Conservation (phyloP, 37 sponge, comb jelly and placozoan genomes). For the Aplysina aerophoba region DNA sequence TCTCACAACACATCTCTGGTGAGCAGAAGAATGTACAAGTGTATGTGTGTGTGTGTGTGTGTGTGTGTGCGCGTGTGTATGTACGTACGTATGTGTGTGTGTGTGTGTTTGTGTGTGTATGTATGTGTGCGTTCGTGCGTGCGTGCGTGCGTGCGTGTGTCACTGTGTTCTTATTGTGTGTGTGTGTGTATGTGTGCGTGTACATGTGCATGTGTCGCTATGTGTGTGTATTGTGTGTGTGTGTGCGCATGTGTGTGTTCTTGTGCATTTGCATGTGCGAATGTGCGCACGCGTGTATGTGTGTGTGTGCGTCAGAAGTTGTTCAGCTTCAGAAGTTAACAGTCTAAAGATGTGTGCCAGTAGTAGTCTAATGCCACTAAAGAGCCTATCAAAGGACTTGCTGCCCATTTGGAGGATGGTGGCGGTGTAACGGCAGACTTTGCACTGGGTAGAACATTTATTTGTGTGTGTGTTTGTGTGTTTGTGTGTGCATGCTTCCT, state of each 20-base stretch:
- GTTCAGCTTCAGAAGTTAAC: too few species aligned
- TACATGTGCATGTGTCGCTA: not conserved
- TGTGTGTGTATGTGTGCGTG: not conserved
- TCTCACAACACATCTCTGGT: conserved; percentile 56
- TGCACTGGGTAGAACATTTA: too few species aligned
- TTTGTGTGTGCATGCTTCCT: too few species aligned
- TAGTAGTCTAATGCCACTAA: too few species aligned
- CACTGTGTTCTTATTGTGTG: not conserved
- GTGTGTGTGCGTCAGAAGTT: conserved; percentile 30
- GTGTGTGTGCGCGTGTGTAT: not conserved
- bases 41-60: not conserved
- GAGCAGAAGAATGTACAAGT: not conserved
- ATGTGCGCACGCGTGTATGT: conserved; percentile 7
- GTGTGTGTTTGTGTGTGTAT: conserved; percentile 26
- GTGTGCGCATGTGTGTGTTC: conserved; percentile 19
- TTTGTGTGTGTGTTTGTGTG: too few species aligned
- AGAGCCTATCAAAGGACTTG: too few species aligned
- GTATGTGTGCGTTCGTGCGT: conserved; percentile 9
- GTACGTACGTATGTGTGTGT: not conserved
- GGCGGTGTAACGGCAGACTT: too few species aligned
- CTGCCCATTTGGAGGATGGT: too few species aligned
- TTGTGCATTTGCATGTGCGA: conserved; percentile 3
- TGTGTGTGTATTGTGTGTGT: not conserved
- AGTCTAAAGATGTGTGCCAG: too few species aligned
- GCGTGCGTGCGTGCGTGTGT: conserved; percentile 20